Evolutionary conservation across 2,113 vertebrate species (phyloP).

Genomic region (Lamprotornis superbus): DNA sequence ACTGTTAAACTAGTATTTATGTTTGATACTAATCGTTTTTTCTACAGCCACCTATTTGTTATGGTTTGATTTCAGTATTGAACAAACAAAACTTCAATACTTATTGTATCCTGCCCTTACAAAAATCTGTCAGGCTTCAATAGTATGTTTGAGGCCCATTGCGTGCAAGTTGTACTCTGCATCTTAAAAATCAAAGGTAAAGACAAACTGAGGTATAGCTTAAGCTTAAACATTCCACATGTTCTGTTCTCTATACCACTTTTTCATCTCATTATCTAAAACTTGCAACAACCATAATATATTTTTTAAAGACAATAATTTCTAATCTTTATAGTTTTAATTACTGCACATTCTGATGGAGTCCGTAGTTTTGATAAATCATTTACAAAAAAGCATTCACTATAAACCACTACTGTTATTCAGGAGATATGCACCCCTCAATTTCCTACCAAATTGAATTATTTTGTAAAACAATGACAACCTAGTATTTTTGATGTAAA

Average conservation of each 20-base stretch:
- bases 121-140: not conserved
- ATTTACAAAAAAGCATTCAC: not conserved
- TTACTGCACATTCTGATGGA: not conserved
- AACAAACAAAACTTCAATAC: not conserved
- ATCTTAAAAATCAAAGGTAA: not conserved
- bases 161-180: not conserved
- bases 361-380: not conserved
- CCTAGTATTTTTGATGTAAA: not conserved
- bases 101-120: not conserved
- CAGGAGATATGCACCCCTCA: not conserved
- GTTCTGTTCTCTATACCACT: rapidly evolving
- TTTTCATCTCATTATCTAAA: not conserved
- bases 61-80: not conserved
- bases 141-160: rapidly evolving
- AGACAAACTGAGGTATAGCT: not conserved
- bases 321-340: not conserved
- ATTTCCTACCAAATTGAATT: not conserved
- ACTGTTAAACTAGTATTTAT: not conserved
- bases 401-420: not conserved
- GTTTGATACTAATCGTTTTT: not conserved
- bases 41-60: not conserved
- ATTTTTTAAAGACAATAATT: not conserved
- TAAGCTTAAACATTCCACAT: not conserved
- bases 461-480: not conserved
- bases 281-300: not conserved